These are phyloP conservation scores for Tenthredo scrophulariae DNA, from an alignment of 2,888 invertebrate species.

Conservation along the genomic window DNA sequence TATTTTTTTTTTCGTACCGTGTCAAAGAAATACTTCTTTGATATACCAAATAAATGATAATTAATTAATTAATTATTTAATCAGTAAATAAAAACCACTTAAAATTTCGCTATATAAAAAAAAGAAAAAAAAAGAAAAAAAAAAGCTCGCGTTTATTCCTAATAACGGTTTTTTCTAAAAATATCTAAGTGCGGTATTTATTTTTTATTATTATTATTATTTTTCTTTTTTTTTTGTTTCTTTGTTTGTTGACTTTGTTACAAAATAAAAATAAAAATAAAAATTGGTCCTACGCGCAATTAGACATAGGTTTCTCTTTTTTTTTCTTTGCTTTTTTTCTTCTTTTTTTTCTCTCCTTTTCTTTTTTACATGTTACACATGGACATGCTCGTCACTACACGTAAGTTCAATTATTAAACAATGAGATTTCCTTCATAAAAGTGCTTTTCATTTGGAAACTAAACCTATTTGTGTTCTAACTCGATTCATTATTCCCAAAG, in stretches of 20 bases:
- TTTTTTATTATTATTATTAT: slow-evolving; percentile 3
- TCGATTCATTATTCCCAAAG: slow-evolving; percentile 41
- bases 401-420: slow-evolving; percentile 43
- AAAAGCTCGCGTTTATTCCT: slow-evolving; percentile 62
- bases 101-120: slow-evolving; percentile 64
- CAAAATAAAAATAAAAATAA: slow-evolving; percentile 6
- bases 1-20: slow-evolving; percentile 61
- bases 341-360: not conserved
- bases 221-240: slow-evolving; percentile 16
- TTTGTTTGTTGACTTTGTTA: not conserved
- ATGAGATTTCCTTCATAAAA: slow-evolving; percentile 35
- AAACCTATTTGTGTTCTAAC: slow-evolving; percentile 47
- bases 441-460: slow-evolving; percentile 35
- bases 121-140: slow-evolving; percentile 54
- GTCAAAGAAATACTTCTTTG: slow-evolving; percentile 62
- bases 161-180: slow-evolving; percentile 64
- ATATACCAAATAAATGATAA: slow-evolving; percentile 58
- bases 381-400: slow-evolving; percentile 42
- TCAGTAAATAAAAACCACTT: slow-evolving; percentile 63
- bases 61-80: slow-evolving; percentile 61
- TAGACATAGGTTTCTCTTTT: not conserved
- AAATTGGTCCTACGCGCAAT: not conserved
- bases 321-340: slow-evolving; percentile 6
- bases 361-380: slow-evolving; percentile 45
- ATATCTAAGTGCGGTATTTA: slow-evolving; percentile 60